Evolutionary conservation across 2,113 vertebrate species (phyloP).

Genomic region (Grantiella picta): DNA sequence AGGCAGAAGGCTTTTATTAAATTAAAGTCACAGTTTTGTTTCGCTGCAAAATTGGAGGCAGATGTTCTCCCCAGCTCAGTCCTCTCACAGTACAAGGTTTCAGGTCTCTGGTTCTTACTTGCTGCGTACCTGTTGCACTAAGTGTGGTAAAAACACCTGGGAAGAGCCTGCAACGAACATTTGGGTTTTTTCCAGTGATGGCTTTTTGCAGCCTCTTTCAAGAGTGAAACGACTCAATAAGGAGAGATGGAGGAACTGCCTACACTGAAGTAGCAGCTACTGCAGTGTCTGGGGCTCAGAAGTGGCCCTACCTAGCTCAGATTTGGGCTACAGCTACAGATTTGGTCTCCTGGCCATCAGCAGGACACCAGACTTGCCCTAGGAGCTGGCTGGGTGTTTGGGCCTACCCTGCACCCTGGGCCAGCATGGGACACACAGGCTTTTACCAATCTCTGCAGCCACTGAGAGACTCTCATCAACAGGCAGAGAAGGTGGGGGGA

Average conservation of each 20-base stretch:
- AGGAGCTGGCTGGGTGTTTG: not conserved
- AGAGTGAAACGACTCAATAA: not conserved
- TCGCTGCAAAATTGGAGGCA: not conserved
- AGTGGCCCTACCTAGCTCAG: not conserved
- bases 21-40: constrained; percentile 16
- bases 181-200: not conserved
- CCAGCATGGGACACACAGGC: accelerated
- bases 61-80: not conserved
- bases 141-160: not conserved
- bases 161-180: not conserved
- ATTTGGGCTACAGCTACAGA: not conserved
- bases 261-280: not conserved
- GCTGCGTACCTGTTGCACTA: not conserved
- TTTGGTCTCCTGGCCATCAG: not conserved
- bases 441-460: not conserved
- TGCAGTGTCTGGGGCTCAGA: not conserved
- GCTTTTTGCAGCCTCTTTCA: not conserved
- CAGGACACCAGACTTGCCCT: not conserved
- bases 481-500: not conserved
- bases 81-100: not conserved
- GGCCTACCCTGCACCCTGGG: not conserved
- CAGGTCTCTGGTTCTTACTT: not conserved
- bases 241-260: not conserved
- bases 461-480: not conserved
- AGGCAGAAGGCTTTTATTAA: constrained; percentile 34